Evolutionary conservation across 2,888 invertebrate species (phyloP).

Genomic region (Volucella inanis): DNA sequence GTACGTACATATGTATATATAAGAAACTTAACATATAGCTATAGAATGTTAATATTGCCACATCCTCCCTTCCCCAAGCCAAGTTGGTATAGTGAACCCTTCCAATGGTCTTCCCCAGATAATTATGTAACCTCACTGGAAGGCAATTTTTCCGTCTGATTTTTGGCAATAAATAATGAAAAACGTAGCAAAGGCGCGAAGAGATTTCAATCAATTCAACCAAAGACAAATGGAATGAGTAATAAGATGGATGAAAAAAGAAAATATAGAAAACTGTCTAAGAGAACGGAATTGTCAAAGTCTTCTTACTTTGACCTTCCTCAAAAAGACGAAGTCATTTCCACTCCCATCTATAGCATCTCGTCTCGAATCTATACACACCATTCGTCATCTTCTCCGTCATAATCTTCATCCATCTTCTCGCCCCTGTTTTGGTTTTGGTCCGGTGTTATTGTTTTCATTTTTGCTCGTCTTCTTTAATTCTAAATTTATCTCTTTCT

Average conservation of each 20-base stretch:
- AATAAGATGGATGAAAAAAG: neutral
- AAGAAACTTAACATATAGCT: no score
- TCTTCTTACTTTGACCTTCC: slow-evolving; percentile 38
- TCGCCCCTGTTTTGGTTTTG: slow-evolving; percentile 18
- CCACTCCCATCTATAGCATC: neutral
- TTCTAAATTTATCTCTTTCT: slow-evolving; percentile 40
- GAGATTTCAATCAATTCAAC: slow-evolving; percentile 36
- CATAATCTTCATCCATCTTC: slow-evolving; percentile 32
- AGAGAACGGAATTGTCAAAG: slow-evolving; percentile 19
- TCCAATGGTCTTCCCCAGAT: slow-evolving; percentile 33
- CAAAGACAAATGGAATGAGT: neutral
- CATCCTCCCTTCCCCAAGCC: slow-evolving; percentile 12
- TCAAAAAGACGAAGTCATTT: neutral
- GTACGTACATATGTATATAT: no score
- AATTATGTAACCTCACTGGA: slow-evolving; percentile 58
- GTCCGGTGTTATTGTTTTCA: slow-evolving; percentile 39
- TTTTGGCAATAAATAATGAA: slow-evolving; percentile 22
- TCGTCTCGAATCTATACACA: neutral
- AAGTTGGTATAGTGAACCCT: slow-evolving; percentile 36
- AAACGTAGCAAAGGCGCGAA: slow-evolving; percentile 25
- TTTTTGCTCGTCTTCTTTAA: slow-evolving; percentile 34
- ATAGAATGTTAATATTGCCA: neutral
- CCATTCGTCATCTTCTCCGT: slow-evolving; percentile 47
- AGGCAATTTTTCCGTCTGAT: slow-evolving; percentile 45
- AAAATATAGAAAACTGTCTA: slow-evolving; percentile 29